These are phyloP conservation scores for Prunella fulvescens DNA, from an alignment of 2,113 vertebrate genomes.

Conservation along the genomic window DNA sequence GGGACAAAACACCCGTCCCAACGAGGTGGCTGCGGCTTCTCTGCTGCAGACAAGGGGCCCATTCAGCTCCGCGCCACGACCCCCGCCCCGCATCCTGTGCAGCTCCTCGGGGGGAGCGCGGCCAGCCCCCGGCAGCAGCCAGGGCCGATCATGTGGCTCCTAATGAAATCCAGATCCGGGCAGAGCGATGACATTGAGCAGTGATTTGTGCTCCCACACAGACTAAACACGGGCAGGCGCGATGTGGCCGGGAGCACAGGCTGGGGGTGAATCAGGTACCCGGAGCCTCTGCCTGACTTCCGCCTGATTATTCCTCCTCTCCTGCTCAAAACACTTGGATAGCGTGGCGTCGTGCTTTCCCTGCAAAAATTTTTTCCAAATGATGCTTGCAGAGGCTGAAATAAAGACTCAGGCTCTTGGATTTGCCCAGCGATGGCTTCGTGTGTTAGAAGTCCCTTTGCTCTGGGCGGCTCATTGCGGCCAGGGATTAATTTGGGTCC, in stretches of 20 bases:
- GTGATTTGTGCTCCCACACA: slow-evolving; percentile 50
- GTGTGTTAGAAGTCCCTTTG: not conserved
- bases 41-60: slow-evolving; percentile 60
- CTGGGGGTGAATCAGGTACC: not conserved
- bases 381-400: not conserved
- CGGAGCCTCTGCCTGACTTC: not conserved
- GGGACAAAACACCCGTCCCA: not conserved
- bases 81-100: slow-evolving; percentile 66
- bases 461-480: fast-evolving
- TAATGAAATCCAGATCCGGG: slow-evolving; percentile 74
- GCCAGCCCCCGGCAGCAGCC: slow-evolving; percentile 37
- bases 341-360: fast-evolving
- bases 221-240: slow-evolving; percentile 54
- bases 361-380: not conserved
- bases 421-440: not conserved
- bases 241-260: not conserved
- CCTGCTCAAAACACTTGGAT: not conserved
- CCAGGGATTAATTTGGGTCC: not conserved
- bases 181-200: slow-evolving; percentile 28
- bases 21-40: slow-evolving; percentile 35
- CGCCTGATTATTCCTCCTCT: not conserved
- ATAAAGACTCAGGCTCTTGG: not conserved
- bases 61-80: slow-evolving; percentile 62
- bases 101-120: slow-evolving; percentile 1
- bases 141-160: slow-evolving; percentile 64